Evolutionary conservation across 2,888 invertebrate species (phyloP).

Genomic region (Phalera bucephala): DNA sequence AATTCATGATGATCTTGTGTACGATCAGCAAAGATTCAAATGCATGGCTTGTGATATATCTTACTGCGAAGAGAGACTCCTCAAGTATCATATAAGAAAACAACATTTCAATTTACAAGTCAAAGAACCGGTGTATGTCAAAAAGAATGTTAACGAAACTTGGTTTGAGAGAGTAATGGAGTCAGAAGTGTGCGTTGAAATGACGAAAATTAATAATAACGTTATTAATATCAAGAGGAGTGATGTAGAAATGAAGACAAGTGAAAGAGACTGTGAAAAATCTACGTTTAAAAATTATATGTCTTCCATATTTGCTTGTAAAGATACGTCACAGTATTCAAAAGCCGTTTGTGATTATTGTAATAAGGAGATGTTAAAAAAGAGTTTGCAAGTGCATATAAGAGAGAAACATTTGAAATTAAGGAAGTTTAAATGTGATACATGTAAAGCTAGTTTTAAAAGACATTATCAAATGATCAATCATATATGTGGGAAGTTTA

Average conservation of each 20-base stretch:
- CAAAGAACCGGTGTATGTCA: slow-evolving; percentile 23
- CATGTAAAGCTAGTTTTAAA: slow-evolving; percentile 42
- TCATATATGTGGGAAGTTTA: slow-evolving; percentile 47
- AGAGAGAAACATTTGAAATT: slow-evolving; percentile 57
- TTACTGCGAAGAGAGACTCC: slow-evolving; percentile 55
- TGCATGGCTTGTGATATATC: slow-evolving; percentile 50
- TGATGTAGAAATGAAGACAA: slow-evolving; percentile 22
- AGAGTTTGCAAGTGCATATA: slow-evolving; percentile 59
- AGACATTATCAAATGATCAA: slow-evolving; percentile 55
- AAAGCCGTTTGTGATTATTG: slow-evolving; percentile 66
- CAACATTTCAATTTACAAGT: slow-evolving; percentile 50
- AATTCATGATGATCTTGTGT: slow-evolving; percentile 53
- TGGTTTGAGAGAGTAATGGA: slow-evolving; percentile 58
- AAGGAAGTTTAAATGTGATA: slow-evolving; percentile 47
- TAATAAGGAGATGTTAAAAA: slow-evolving; percentile 66
- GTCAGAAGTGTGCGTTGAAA: slow-evolving; percentile 50
- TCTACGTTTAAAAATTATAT: slow-evolving; percentile 31
- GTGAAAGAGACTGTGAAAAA: slow-evolving; percentile 8
- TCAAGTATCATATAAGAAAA: slow-evolving; percentile 55
- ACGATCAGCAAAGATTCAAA: slow-evolving; percentile 22
- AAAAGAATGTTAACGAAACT: slow-evolving; percentile 53
- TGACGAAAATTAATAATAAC: slow-evolving; percentile 62
- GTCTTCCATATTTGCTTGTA: slow-evolving; percentile 40
- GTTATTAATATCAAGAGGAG: slow-evolving; percentile 51
- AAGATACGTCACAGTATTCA: slow-evolving; percentile 45